Evolutionary conservation across 1,140 invertebrate genomes (phyloP), one percentile per base, ranked within the genome.

Genomic region (Anoplolepis gracilipes): DNA sequence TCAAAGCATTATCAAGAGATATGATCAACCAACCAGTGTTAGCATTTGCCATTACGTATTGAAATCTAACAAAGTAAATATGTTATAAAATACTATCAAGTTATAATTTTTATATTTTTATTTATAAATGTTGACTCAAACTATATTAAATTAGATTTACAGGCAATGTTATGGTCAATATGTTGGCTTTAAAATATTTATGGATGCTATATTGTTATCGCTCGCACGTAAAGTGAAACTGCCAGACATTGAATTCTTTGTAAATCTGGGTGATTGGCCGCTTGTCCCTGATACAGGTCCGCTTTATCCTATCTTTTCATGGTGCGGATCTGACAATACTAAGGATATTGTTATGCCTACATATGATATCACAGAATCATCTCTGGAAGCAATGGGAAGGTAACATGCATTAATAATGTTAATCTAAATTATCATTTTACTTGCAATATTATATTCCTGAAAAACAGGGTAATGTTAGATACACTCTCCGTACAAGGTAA

Each of bases 181-280:
- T 95, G 97, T 98, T n/a, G 98, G 98, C 16, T 99, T 99, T 93
- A 98, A 98, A 93, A 98, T 99, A 96, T 99, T 99, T 95, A 97
- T 98, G 93, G 99, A 99, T 95, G 96, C 97, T 69, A 97, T 99
- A 85, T 95, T 99, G 25, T 93, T 98, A 36, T 99, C 98, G 0
- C 92, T 99, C 19, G 93, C 96, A 13, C 95, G 98, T 87, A 99
- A 99, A 96, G 97, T 97, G n/a, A 86, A 94, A 28, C 93, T 99
- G 62, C 98, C 98, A 16, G 97, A 99, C 95, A 94, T 98, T 79
- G 98, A 99, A 94, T 97, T 99, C 90, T 97, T 99, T 89, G 96
- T 98, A 39, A 99, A 99, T 95, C 95, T 99, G 19, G 99, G 99
- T 22, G 99, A 99, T 94, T 99, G 98, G 98, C 99, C 99, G 13